These are phyloP conservation scores for Naso thynnoides DNA, from an alignment of 2,797 vertebrate species.

Conservation along the genomic window DNA sequence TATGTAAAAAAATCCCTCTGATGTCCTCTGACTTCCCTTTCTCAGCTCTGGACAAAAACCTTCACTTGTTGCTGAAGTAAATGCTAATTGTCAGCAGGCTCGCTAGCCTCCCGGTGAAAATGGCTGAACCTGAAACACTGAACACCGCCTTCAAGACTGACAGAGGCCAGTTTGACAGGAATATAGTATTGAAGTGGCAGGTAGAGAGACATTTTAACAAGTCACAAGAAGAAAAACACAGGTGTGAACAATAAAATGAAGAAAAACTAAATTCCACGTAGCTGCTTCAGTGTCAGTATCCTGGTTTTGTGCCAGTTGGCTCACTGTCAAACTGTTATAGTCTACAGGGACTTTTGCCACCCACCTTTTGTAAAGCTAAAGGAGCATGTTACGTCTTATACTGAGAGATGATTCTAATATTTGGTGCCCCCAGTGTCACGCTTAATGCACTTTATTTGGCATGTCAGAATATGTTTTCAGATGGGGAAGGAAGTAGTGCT, in stretches of 20 bases:
- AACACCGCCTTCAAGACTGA: too few species aligned
- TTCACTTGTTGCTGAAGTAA: too few species aligned
- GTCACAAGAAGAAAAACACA: background rate
- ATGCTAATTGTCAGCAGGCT: too few species aligned
- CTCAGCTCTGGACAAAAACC: too few species aligned
- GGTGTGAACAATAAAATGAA: background rate
- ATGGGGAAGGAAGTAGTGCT: slow-evolving; percentile 30
- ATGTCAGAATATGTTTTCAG: background rate
- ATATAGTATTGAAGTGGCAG: too few species aligned
- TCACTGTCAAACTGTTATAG: too few species aligned
- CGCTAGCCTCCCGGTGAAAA: too few species aligned
- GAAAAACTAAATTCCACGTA: background rate
- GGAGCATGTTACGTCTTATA: background rate
- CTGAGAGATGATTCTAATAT: background rate
- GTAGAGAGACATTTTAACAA: background rate
- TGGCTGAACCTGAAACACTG: too few species aligned
- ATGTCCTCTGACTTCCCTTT: too few species aligned
- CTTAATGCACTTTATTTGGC: background rate
- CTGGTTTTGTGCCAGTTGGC: background rate
- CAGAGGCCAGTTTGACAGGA: too few species aligned
- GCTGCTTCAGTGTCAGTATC: background rate
- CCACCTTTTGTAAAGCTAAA: background rate
- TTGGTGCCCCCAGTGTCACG: background rate
- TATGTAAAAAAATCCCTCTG: too few species aligned
- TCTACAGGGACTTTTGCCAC: background rate